Percentiles rank a stretch among this genome's conserved stretches.
These are phyloP conservation scores for Tiliacea citrago DNA, from an alignment of 2,888 invertebrate genomes.

Conservation along the genomic window DNA sequence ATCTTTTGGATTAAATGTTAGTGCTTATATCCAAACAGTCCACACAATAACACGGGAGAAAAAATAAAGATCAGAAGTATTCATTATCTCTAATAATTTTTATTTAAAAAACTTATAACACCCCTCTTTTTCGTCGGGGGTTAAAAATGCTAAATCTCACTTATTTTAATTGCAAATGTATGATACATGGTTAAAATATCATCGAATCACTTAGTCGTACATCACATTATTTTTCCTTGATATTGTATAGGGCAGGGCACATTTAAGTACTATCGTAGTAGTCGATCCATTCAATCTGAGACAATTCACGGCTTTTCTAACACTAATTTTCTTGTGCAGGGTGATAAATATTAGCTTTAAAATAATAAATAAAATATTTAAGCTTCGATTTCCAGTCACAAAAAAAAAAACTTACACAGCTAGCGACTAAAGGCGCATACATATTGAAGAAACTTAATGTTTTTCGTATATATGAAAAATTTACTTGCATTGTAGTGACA, in stretches of 20 bases:
- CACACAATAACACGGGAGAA: constrained; percentile 37
- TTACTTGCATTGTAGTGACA: constrained; percentile 7
- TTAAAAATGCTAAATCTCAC: constrained; percentile 58
- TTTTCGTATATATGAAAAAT: constrained; percentile 18
- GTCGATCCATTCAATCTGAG: constrained; percentile 30
- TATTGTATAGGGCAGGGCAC: constrained; percentile 49
- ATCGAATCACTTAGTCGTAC: constrained; percentile 47
- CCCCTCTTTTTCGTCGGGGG: too few relatives aligned
- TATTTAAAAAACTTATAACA: constrained; percentile 28
- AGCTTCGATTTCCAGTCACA: constrained; percentile 48
- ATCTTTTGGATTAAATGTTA: background rate
- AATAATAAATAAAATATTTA: constrained; percentile 59
- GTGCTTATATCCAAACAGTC: constrained; percentile 1
- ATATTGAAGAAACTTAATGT: constrained; percentile 49
- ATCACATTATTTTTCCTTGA: constrained; percentile 59
- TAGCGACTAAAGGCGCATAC: constrained; percentile 67
- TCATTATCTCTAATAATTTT: constrained; percentile 41
- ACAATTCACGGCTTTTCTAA: constrained; percentile 43
- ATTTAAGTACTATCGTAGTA: constrained; percentile 63
- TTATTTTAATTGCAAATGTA: constrained; percentile 49
- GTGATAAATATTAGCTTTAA: constrained; percentile 46
- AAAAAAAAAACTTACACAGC: constrained; percentile 59
- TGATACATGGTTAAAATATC: constrained; percentile 41
- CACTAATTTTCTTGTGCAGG: constrained; percentile 62
- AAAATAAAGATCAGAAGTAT: constrained; percentile 35